Base-by-base conservation (phyloP, 2,113 vertebrate genomes). In the Lamprologus sp. region DNA sequence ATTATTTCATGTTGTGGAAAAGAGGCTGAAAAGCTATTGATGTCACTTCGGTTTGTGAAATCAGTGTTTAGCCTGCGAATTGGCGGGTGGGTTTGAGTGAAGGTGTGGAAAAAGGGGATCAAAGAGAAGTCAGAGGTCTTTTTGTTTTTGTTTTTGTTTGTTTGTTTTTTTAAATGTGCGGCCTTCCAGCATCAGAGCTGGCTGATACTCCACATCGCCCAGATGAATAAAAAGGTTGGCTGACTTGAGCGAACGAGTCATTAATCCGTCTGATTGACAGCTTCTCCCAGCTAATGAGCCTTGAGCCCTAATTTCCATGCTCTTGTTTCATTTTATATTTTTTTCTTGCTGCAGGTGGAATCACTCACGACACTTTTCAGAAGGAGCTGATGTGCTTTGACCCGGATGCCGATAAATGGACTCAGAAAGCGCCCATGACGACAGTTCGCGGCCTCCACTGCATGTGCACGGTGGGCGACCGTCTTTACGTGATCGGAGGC, bases 341-440 rank as follows among this genome's bases (percentile, higher is more conserved):
- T 56, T 10, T 58, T 81, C 10, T 56, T 54, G n/a, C 87, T 87
- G 42, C 93, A 99, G 99, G 99, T 56, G 99, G 98, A 92, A 99
- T 99, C 93, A 99, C 99, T 82, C 99, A 99, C 4, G 99, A 99
- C 90, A 99, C 99, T 93, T 99, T 99, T 95, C 99, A 99, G 96
- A 99, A 99, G 91, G 99, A 99, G 95, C 97, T 99, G 68, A 99
- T 99, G 98, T 99, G 98, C 93, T 99, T 99, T 90, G 99, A 99
- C 96, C 99, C 99, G 13, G 98, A 99, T 85, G 97, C 98, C 4
- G 99, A 99, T 93, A 98, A 98, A 94, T 99, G 99, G 99, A 98
- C 97, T 88, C 98, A 99, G 93, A 99, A 99, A 92, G 99, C 99
- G 0, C 97, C 99, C 0, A 99, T 99, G 99, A 99, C 98, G 0